phyloP scores from a whole-genome alignment of 2,113 vertebrate genomes.

The Pachyramphus minor region DNA sequence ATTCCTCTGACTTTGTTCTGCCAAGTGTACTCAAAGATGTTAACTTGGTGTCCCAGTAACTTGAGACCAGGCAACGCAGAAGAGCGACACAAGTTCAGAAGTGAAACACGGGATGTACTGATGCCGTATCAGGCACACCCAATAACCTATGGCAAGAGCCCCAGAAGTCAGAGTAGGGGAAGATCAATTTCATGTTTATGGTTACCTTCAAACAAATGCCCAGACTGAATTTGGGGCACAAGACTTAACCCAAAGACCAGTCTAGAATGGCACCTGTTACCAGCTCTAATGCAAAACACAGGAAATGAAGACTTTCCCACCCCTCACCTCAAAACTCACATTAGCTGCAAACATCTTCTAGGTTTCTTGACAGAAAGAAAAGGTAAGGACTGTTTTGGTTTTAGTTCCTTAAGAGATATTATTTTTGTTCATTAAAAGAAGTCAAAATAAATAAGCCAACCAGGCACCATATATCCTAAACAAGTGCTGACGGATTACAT shows the following conservation, averaged over 20 bases:
- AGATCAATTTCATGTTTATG: background rate
- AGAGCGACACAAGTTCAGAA: background rate
- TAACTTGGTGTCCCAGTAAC: slow-evolving; percentile 37
- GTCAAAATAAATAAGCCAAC: background rate
- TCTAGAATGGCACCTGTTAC: background rate
- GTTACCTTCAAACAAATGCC: background rate
- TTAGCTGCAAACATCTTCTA: background rate
- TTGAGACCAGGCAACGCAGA: background rate
- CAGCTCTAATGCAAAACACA: background rate
- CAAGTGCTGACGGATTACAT: background rate
- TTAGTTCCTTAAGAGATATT: background rate
- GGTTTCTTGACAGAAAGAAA: background rate
- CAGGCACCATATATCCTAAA: background rate
- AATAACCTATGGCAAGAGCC: background rate
- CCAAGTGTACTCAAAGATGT: background rate
- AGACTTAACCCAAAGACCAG: background rate
- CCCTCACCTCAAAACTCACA: background rate
- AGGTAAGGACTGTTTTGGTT: background rate
- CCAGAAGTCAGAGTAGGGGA: background rate
- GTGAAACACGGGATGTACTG: background rate
- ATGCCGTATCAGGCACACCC: background rate
- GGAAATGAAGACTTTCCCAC: background rate
- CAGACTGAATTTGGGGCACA: background rate
- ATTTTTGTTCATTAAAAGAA: background rate
- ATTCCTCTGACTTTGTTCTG: slow-evolving; percentile 6